Conservation (phyloP, 2,113 vertebrate species). For the Porphyrio hochstetteri region DNA sequence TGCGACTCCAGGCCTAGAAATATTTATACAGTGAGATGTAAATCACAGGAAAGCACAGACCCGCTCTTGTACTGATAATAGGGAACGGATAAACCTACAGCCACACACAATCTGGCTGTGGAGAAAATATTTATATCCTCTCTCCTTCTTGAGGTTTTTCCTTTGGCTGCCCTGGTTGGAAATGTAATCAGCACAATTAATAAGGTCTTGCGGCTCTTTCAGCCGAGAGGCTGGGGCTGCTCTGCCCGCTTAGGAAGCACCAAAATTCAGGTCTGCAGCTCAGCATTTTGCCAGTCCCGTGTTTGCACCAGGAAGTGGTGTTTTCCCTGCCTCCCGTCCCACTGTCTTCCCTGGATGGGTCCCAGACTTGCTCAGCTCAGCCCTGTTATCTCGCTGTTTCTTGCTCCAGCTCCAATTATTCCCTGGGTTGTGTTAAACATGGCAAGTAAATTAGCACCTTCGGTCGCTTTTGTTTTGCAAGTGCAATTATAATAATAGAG, state of each 20-base stretch:
- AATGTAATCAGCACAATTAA: neutral
- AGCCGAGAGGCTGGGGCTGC: neutral
- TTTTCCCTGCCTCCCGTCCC: neutral
- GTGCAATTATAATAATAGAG: neutral
- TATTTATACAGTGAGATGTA: neutral
- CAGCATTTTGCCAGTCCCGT: accelerated
- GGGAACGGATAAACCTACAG: accelerated
- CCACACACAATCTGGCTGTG: neutral
- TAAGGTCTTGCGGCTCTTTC: neutral
- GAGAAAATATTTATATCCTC: neutral
- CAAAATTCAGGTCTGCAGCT: neutral
- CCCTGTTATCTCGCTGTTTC: accelerated
- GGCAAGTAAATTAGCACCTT: neutral
- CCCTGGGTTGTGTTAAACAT: neutral
- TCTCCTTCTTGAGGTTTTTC: neutral
- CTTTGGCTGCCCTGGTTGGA: neutral
- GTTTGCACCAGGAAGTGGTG: neutral
- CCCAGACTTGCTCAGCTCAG: accelerated
- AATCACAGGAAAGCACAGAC: neutral
- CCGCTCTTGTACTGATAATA: neutral
- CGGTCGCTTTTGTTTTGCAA: neutral
- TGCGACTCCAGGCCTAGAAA: neutral
- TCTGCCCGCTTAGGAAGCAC: neutral
- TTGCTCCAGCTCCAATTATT: neutral
- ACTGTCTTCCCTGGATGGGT: accelerated